A percentile compares a stretch with the other conserved stretches of the same genome.
Conservation (phyloP, 2,797 vertebrate species). For the Halcyon badia region DNA sequence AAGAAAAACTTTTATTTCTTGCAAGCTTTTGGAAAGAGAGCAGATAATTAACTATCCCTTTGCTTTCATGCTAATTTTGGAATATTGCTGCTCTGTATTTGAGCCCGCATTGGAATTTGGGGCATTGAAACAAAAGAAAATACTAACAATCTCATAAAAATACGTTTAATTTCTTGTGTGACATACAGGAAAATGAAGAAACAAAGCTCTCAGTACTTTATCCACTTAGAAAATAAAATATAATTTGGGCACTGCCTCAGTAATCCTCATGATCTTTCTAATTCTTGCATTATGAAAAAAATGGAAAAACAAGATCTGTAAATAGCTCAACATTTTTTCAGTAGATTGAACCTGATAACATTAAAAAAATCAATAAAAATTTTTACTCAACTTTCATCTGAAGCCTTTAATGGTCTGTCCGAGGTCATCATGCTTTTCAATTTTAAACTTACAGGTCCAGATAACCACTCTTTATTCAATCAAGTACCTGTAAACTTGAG, state of each 20-base stretch:
- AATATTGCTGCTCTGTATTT: background rate
- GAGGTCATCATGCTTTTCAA: background rate
- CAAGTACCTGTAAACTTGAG: background rate
- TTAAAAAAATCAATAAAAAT: background rate
- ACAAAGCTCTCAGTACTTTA: background rate
- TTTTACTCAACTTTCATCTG: background rate
- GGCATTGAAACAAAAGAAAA: conserved; percentile 8
- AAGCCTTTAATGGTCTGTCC: background rate
- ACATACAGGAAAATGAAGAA: background rate
- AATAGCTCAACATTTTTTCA: background rate
- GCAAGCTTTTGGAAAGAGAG: background rate
- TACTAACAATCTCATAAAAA: background rate
- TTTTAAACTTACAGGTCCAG: background rate
- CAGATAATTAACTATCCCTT: background rate
- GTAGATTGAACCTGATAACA: background rate
- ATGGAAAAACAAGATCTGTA: background rate
- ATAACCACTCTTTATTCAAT: background rate
- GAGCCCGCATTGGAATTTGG: background rate
- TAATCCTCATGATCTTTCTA: background rate
- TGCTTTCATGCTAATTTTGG: background rate
- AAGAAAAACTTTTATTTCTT: background rate
- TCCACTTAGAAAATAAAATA: background rate
- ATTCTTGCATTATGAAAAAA: background rate
- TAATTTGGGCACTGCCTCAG: background rate
- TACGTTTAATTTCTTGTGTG: background rate